Evolutionary conservation across 2,113 vertebrate genomes (phyloP).

Genomic region (Phocoena sinus): DNA sequence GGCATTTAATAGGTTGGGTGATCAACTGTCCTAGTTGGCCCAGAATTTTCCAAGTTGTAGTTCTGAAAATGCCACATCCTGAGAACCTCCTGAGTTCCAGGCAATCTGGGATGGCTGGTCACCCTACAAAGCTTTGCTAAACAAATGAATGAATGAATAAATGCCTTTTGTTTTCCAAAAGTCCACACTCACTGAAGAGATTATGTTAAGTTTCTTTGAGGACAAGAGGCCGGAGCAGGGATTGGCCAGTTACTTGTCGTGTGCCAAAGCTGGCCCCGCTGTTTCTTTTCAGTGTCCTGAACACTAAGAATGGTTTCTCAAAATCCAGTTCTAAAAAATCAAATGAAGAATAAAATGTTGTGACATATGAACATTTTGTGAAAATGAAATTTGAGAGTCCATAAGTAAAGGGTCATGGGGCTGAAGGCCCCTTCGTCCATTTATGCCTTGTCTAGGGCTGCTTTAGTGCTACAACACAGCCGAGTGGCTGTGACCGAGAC

Average conservation of each 20-base stretch:
- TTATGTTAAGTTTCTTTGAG: neutral
- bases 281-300: neutral
- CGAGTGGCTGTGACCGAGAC: neutral
- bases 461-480: neutral
- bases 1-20: neutral
- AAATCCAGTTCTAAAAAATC: neutral
- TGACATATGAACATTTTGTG: neutral
- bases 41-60: neutral
- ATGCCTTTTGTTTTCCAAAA: neutral
- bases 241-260: neutral
- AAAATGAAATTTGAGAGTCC: neutral
- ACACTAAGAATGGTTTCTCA: neutral
- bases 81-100: neutral
- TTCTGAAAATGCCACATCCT: neutral
- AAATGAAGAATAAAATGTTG: neutral
- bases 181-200: neutral
- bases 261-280: neutral
- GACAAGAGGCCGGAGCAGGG: neutral
- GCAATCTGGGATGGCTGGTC: neutral
- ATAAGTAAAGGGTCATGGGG: neutral
- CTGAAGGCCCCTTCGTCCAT: neutral
- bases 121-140: neutral
- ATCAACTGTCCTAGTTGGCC: neutral
- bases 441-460: neutral
- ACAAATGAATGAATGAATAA: neutral